Conservation (phyloP, 2,113 vertebrate genomes). For the Elephas maximus region DNA sequence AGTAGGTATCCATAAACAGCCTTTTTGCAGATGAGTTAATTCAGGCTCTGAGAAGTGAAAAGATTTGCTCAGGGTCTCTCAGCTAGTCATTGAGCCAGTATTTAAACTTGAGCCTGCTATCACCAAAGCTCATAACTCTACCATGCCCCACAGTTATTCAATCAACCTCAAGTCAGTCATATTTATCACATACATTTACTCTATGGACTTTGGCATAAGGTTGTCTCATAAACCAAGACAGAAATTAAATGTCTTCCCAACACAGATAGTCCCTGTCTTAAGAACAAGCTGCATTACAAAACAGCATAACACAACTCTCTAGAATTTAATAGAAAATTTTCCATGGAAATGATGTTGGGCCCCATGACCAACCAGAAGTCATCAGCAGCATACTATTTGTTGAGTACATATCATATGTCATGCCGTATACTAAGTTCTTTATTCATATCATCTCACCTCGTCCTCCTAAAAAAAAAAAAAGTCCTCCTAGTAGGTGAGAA, state of each 20-base stretch:
- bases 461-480: too few relatives aligned
- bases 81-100: neutral
- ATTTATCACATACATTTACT: neutral
- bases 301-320: neutral
- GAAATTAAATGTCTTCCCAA: neutral
- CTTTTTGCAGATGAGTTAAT: neutral
- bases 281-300: neutral
- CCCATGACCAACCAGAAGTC: neutral
- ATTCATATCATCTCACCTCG: neutral
- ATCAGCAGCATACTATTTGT: neutral
- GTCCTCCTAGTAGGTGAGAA: too few relatives aligned
- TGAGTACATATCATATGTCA: neutral
- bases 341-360: neutral
- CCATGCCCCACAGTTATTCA: neutral
- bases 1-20: neutral
- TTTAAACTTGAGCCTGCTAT: neutral
- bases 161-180: neutral
- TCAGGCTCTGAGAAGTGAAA: slow-evolving; percentile 36
- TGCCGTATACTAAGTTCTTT: neutral
- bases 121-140: neutral
- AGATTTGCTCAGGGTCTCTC: neutral
- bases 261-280: neutral
- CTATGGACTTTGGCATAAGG: neutral
- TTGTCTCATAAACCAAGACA: neutral
- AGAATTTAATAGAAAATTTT: neutral